Evolutionary conservation across 2,113 vertebrate genomes (phyloP), one percentile per base, ranked within the genome.

Genomic region (Coryphaenoides rupestris): DNA sequence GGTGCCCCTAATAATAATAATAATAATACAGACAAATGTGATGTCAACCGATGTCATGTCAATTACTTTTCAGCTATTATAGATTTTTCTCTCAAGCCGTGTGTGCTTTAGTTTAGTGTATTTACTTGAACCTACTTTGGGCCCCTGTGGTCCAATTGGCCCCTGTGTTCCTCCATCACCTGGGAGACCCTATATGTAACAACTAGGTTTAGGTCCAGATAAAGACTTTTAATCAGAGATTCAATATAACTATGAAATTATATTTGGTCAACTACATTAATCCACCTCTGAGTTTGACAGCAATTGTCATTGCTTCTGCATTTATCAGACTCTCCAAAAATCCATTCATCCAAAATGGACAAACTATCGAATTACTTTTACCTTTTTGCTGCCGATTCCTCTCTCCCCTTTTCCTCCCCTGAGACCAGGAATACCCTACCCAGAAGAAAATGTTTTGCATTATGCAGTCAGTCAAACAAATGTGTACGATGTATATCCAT

Each of bases 381-480:
- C 91, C 87, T 84, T 85, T 4, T 5, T 21, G 55, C 89, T 88
- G 50, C 17, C 55, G n/a, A 3, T 49, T 58, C 80, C 81, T 33
- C 19, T 3, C 2, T 60, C 28, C 22, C 87, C 89, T 17, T 83
- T 89, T 60, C 62, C 23, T 70, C 86, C 88, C 62, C 58, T 58
- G 47, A 90, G 75, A 28, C 90, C 90, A 55, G 76, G 82, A 61
- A 89, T 53, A 33, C 88, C 90, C 90, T 91, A 22, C 7, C 10
- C 4, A 1, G 45, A 24, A n/a, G 23, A 3, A 1, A 19, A 23
- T 6, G 4, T 47, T 10, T 26, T 45, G 7, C 15, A 10, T 28
- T 40, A 5, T 1, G 23, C 0, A 21, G 17, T 12, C 14, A 61
- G 26, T 2, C 47, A 12, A 60, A 67, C 15, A 53, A 55, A 63